These are phyloP conservation scores for Rhinogobius similis DNA, from an alignment of 2,113 vertebrate genomes.

Conservation along the genomic window DNA sequence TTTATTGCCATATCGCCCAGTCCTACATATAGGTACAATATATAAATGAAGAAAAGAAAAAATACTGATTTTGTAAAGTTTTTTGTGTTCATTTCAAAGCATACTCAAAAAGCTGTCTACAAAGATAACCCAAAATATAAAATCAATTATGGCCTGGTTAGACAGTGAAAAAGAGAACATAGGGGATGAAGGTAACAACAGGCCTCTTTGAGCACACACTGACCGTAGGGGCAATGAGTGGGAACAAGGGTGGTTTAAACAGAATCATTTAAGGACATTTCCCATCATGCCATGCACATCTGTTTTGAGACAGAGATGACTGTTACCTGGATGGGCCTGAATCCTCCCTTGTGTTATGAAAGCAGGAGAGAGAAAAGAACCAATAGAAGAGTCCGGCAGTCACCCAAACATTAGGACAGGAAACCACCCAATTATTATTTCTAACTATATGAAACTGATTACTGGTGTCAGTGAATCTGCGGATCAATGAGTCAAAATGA, in stretches of 20 bases:
- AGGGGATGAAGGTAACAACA: slow-evolving; percentile 15
- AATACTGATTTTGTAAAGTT: too few species aligned
- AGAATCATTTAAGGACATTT: slow-evolving; percentile 34
- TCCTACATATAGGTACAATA: slow-evolving; percentile 14
- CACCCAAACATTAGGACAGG: slow-evolving; percentile 28
- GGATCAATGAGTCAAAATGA: not conserved
- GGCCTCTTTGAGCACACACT: slow-evolving; percentile 19
- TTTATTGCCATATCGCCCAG: not conserved
- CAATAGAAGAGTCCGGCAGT: slow-evolving; percentile 81
- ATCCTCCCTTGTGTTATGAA: slow-evolving; percentile 98
- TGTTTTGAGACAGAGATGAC: slow-evolving; percentile 44
- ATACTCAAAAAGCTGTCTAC: slow-evolving; percentile 38
- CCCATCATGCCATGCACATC: slow-evolving; percentile 77
- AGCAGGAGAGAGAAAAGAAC: slow-evolving; percentile 97
- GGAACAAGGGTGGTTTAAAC: slow-evolving; percentile 18
- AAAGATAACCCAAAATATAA: slow-evolving; percentile 11
- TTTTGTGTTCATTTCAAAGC: slow-evolving; percentile 50
- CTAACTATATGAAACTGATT: slow-evolving; percentile 12
- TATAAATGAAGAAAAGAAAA: not conserved
- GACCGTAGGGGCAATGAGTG: slow-evolving; percentile 24
- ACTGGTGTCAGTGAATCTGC: slow-evolving; percentile 1
- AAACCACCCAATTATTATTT: slow-evolving; percentile 22
- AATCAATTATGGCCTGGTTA: slow-evolving; percentile 19
- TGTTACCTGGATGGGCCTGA: slow-evolving; percentile 91
- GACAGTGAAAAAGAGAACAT: slow-evolving; percentile 25